phyloP scores from a whole-genome alignment of 2,888 invertebrate genomes.

The Meiosimyza platycephala region DNA sequence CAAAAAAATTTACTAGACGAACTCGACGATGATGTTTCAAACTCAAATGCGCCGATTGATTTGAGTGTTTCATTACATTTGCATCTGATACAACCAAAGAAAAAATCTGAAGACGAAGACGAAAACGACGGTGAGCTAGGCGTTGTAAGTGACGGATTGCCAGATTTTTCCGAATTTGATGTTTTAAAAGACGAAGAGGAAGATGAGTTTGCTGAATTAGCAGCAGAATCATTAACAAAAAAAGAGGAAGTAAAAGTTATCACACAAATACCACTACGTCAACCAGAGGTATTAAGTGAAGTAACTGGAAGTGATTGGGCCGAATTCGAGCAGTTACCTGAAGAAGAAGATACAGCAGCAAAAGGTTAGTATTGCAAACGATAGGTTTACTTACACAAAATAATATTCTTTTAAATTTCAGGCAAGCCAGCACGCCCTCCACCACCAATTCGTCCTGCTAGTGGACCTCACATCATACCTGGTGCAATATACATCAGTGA shows the following conservation, averaged over 20 bases:
- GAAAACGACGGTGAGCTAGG: conserved; percentile 48
- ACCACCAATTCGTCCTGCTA: conserved; percentile 62
- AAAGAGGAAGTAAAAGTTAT: conserved; percentile 68
- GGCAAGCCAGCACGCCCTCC: conserved; percentile 64
- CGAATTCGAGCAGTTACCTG: conserved; percentile 73
- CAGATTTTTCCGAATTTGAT: conserved; percentile 71
- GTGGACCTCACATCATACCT: conserved; percentile 60
- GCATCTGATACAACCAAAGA: conserved; percentile 68
- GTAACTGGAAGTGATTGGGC: conserved; percentile 72
- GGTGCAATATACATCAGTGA: conserved; percentile 60
- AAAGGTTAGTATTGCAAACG: conserved; percentile 43
- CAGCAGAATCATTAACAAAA: conserved; percentile 79
- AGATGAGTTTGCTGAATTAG: conserved; percentile 82
- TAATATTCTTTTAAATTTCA: conserved; percentile 45
- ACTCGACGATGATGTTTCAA: conserved; percentile 75
- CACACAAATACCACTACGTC: conserved; percentile 62
- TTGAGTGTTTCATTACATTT: conserved; percentile 75
- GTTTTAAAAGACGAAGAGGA: conserved; percentile 73
- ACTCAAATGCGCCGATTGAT: conserved; percentile 75
- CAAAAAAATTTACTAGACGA: conserved; percentile 80
- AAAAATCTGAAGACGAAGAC: conserved; percentile 54
- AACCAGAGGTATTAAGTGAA: conserved; percentile 69
- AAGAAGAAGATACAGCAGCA: conserved; percentile 56
- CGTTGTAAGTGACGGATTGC: conserved; percentile 48
- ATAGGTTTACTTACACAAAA: background rate